Base-by-base conservation (phyloP, 2,797 vertebrate genomes). In the Acanthurus lineatus region DNA sequence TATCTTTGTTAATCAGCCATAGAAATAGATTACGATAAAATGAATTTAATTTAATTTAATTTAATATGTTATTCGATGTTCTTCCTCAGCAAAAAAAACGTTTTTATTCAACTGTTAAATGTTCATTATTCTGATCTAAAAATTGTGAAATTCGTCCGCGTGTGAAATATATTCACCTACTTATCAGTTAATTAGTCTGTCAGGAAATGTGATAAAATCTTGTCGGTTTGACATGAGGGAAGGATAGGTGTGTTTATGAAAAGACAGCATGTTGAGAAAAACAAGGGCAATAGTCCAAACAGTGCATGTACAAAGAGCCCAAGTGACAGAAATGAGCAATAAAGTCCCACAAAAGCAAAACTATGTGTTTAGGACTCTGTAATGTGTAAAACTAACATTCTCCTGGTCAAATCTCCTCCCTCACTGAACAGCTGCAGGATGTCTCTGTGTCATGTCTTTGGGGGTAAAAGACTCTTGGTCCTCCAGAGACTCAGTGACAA, bases 381-480 rank as follows among this genome's bases (percentile, higher is more conserved):
- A 11, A 28, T 16, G 49, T 3, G 49, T 57, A 9, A 82, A 76
- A 61, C 10, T 56, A 67, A 69, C 22, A 42, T 73, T 65, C 48
- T 56, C 11, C 47, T 48, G 62, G 58, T 69, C 42, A 15, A 12
- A 66, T 60, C 14, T 59, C 73, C 49, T 74, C 51, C 40, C 32
- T 79, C 20, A 1, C 58, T 48, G 70, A 86, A 83, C 90, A 91
- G 87, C 89, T 93, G 90, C 73, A 82, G 57, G 73, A 80, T 58
- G 59, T 87, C 79, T 82, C 72, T 59, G 73, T 74, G 82, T 74
- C 76, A 65, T 52, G 56, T 79, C 78, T 77, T 74, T 38, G 17
- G 69, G 85, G 65, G 53, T 60, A 28, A 40, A 58, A 10, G 42
- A 63, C 54, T 76, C 66, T 60, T 51, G 49, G 58, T 68, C 48